Percentiles rank a stretch among this genome's conserved stretches.
Conservation (phyloP, 2,797 vertebrate genomes). For the Microcaecilia unicolor region DNA sequence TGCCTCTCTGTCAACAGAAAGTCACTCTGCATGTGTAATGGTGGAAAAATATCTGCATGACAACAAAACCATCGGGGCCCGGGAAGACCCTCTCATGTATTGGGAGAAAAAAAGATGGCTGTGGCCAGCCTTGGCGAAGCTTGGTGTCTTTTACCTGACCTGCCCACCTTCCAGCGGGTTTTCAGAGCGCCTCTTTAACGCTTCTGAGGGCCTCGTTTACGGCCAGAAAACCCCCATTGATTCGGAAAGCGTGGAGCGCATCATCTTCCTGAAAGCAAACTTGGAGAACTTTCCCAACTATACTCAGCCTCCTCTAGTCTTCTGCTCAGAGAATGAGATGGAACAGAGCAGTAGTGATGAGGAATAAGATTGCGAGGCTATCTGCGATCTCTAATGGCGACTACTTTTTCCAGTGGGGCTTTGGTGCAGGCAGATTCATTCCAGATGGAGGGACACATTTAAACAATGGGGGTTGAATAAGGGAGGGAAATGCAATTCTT, state of each 20-base stretch:
- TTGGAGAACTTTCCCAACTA: slow-evolving; percentile 21
- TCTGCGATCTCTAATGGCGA: no score
- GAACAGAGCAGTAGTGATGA: slow-evolving; percentile 25
- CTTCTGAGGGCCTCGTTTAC: slow-evolving; percentile 12
- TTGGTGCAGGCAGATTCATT: no score
- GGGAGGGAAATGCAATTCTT: no score
- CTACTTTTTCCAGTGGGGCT: no score
- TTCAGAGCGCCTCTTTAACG: slow-evolving; percentile 20
- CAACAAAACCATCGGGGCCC: slow-evolving; percentile 12
- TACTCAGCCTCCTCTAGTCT: slow-evolving; percentile 10
- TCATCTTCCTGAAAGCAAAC: slow-evolving; percentile 29
- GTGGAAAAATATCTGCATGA: slow-evolving; percentile 38
- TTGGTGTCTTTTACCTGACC: slow-evolving; percentile 30
- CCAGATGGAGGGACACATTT: no score
- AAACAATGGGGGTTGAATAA: no score
- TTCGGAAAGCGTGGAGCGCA: slow-evolving; percentile 27
- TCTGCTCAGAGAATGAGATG: slow-evolving; percentile 16
- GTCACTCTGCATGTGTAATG: slow-evolving; percentile 8
- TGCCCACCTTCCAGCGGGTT: slow-evolving; percentile 23
- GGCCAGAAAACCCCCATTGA: slow-evolving; percentile 5
- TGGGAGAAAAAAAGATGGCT: slow-evolving; percentile 21
- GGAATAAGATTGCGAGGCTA: not conserved
- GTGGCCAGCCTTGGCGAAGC: slow-evolving; percentile 32
- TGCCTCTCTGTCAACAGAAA: slow-evolving; percentile 10
- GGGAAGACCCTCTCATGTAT: slow-evolving; percentile 24